A percentile compares a stretch with the other conserved stretches of the same genome.
Evolutionary conservation across 2,888 invertebrate species (phyloP).

Genomic region (Teleiodes luculella): DNA sequence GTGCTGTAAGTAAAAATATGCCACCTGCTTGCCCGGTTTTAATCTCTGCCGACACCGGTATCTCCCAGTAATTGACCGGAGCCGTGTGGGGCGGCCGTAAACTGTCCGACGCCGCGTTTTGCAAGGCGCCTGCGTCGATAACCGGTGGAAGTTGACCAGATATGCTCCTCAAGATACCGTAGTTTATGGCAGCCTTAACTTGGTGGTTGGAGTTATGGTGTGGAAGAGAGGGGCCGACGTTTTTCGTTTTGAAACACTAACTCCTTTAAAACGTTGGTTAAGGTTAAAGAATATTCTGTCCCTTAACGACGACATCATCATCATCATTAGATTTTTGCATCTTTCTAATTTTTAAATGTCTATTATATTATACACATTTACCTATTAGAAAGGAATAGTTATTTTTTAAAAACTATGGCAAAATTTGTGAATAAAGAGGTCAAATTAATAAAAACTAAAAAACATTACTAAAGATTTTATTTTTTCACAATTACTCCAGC

Average conservation of each 20-base stretch:
- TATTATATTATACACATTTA: too few relatives aligned
- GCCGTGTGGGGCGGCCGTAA: slow-evolving; percentile 23
- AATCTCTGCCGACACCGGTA: slow-evolving; percentile 18
- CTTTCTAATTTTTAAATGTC: too few relatives aligned
- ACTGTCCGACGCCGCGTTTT: slow-evolving; percentile 28
- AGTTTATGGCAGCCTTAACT: slow-evolving; percentile 8
- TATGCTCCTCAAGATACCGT: slow-evolving; percentile 7
- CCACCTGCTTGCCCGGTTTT: slow-evolving; percentile 12
- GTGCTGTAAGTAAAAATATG: not conserved
- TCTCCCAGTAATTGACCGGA: slow-evolving; percentile 25
- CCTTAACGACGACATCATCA: too few relatives aligned
- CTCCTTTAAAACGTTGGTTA: too few relatives aligned
- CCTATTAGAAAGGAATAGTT: too few relatives aligned
- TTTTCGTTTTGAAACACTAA: not conserved
- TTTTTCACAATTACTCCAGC: too few relatives aligned
- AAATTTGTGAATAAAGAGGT: too few relatives aligned
- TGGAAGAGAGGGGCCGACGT: not conserved
- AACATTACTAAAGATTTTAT: too few relatives aligned
- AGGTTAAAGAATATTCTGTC: too few relatives aligned
- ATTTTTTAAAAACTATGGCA: too few relatives aligned
- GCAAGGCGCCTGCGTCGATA: slow-evolving; percentile 28
- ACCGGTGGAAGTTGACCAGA: slow-evolving; percentile 13
- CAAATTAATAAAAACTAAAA: too few relatives aligned
- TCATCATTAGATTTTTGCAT: too few relatives aligned
- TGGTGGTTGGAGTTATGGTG: not conserved